Conservation (phyloP, 2,888 invertebrate genomes). For the Nebria salina region DNA sequence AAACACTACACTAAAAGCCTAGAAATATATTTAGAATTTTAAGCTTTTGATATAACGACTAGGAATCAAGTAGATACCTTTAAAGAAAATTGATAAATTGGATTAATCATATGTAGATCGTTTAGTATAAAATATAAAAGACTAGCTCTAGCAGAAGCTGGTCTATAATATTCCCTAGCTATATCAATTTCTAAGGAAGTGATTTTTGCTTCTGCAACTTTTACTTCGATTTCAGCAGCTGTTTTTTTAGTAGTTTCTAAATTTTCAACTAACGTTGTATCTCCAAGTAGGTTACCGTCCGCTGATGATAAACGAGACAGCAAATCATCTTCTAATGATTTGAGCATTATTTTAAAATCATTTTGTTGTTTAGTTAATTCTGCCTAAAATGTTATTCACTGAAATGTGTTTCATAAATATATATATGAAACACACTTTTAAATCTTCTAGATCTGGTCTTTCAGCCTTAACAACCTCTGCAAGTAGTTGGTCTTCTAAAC, state of each 20-base stretch:
- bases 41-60: too few species aligned
- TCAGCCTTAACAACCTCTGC: constrained; percentile 98
- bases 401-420: neutral
- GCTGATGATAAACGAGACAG: constrained; percentile 90
- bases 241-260: constrained; percentile 95
- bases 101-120: constrained; percentile 94
- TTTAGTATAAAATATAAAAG: constrained; percentile 94
- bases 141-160: constrained; percentile 92
- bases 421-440: constrained; percentile 69
- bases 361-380: constrained; percentile 96
- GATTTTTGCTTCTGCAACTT: constrained; percentile 91
- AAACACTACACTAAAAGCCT: constrained; percentile 98
- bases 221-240: constrained; percentile 93
- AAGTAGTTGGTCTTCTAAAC: constrained; percentile 92
- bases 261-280: constrained; percentile 95
- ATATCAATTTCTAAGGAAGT: constrained; percentile 93
- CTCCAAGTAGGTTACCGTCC: constrained; percentile 91
- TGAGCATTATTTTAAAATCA: constrained; percentile 94
- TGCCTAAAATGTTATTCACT: constrained; percentile 64
- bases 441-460: constrained; percentile 92
- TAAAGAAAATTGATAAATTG: constrained; percentile 96
- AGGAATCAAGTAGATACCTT: constrained; percentile 69
- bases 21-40: constrained; percentile 24
- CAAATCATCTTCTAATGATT: constrained; percentile 91
- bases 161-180: constrained; percentile 87